Percentiles rank a stretch among this genome's conserved stretches.
Evolutionary conservation across 2,888 invertebrate species (phyloP).

Genomic region (Trissolcus brochymenae): DNA sequence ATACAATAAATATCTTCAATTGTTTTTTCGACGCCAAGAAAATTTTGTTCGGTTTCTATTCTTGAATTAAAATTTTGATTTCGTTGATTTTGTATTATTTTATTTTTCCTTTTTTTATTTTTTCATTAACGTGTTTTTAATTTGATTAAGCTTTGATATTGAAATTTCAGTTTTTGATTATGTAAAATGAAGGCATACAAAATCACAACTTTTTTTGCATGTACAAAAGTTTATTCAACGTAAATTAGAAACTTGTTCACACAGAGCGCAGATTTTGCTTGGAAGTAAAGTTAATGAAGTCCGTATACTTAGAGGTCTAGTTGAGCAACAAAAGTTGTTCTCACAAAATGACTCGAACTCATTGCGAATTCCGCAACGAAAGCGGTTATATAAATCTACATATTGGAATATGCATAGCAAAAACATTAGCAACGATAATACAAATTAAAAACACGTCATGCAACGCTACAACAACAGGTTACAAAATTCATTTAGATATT

Average conservation of each 20-base stretch:
- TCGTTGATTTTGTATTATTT: not conserved
- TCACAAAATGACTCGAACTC: conserved; percentile 1
- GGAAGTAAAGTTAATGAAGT: too few relatives aligned
- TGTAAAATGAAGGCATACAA: too few relatives aligned
- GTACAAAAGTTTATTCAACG: too few relatives aligned
- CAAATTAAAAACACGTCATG: conserved; percentile 22
- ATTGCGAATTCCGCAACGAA: conserved; percentile 14
- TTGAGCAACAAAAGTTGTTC: not conserved
- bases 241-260: conserved; percentile 2
- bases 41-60: too few relatives aligned
- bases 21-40: too few relatives aligned
- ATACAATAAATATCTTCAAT: too few relatives aligned
- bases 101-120: conserved; percentile 10
- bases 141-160: not conserved
- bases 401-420: conserved; percentile 18
- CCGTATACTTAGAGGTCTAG: too few relatives aligned
- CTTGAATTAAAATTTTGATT: too few relatives aligned
- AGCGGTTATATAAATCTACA: conserved; percentile 9
- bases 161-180: not conserved
- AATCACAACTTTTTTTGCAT: not conserved
- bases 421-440: conserved; percentile 6
- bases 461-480: conserved; percentile 14
- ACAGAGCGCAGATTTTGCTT: too few relatives aligned
- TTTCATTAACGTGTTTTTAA: conserved; percentile 22
- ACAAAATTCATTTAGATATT: conserved; percentile 28